Evolutionary conservation across 2,797 vertebrate species (phyloP).

Genomic region (Karalla daura): DNA sequence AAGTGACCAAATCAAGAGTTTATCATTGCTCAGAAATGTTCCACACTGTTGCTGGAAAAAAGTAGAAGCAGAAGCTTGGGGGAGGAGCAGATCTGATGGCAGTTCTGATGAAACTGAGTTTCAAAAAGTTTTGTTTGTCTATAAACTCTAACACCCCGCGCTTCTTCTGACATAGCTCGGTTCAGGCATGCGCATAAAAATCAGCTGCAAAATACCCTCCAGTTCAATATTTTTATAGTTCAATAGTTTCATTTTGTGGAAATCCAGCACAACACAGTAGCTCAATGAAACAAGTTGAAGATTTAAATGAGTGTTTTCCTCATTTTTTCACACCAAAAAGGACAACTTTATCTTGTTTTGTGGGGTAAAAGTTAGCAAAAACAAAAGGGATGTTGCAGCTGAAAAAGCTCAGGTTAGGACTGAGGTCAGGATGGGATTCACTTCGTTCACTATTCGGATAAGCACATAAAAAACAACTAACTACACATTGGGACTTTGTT

Average conservation of each 20-base stretch:
- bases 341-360: background rate
- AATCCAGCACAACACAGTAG: too few species aligned
- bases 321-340: too few species aligned
- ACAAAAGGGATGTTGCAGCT: slow-evolving; percentile 82
- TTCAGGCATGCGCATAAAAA: slow-evolving; percentile 24
- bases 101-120: background rate
- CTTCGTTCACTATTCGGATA: background rate
- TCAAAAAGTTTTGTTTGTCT: background rate
- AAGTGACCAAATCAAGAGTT: slow-evolving; percentile 6
- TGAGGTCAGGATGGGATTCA: slow-evolving; percentile 55
- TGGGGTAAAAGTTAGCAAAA: background rate
- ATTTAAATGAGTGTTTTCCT: too few species aligned
- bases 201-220: slow-evolving; percentile 75
- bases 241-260: too few species aligned
- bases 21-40: slow-evolving; percentile 20
- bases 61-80: slow-evolving; percentile 29
- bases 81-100: background rate
- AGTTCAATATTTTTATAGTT: too few species aligned
- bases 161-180: slow-evolving; percentile 25
- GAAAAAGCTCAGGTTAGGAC: slow-evolving; percentile 37
- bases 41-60: slow-evolving; percentile 48
- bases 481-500: background rate
- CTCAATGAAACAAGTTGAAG: too few species aligned
- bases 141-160: background rate
- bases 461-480: background rate